Conservation (phyloP, 1,140 invertebrate species). For the Ceratosolen solmsi region DNA sequence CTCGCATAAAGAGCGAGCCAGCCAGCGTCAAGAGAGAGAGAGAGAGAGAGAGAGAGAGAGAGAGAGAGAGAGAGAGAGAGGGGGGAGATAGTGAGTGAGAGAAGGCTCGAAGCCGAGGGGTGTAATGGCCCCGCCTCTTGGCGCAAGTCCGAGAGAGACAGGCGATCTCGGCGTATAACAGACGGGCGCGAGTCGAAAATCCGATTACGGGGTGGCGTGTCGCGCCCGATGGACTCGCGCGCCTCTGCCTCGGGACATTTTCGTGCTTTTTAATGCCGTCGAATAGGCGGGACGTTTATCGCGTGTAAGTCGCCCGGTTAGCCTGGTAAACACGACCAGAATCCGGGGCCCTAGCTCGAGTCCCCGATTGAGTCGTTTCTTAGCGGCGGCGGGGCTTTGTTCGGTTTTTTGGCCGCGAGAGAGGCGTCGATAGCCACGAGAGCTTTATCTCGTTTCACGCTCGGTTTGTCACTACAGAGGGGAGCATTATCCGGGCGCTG, state of each 20-base stretch:
- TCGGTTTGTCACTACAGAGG: conserved; percentile 16
- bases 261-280: conserved; percentile 6
- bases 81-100: conserved; percentile 19
- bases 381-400: not conserved
- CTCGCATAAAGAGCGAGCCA: not conserved
- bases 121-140: not conserved
- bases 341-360: not conserved
- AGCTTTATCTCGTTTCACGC: conserved; percentile 45
- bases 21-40: conserved; percentile 36
- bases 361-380: conserved; percentile 30
- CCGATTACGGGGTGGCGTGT: conserved; percentile 22
- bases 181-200: conserved; percentile 28
- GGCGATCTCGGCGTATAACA: conserved; percentile 2
- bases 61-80: not conserved
- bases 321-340: conserved; percentile 16
- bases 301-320: conserved; percentile 4
- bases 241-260: not conserved
- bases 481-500: not conserved
- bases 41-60: conserved; percentile 36
- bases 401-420: not conserved
- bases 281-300: not conserved
- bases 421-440: conserved; percentile 23
- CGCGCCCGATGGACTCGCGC: conserved; percentile 23
- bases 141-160: not conserved
- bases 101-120: not conserved